Percentiles rank a stretch among this genome's conserved stretches.
Conservation (phyloP, 2,888 invertebrate genomes). For the Aleiodes alternator region DNA sequence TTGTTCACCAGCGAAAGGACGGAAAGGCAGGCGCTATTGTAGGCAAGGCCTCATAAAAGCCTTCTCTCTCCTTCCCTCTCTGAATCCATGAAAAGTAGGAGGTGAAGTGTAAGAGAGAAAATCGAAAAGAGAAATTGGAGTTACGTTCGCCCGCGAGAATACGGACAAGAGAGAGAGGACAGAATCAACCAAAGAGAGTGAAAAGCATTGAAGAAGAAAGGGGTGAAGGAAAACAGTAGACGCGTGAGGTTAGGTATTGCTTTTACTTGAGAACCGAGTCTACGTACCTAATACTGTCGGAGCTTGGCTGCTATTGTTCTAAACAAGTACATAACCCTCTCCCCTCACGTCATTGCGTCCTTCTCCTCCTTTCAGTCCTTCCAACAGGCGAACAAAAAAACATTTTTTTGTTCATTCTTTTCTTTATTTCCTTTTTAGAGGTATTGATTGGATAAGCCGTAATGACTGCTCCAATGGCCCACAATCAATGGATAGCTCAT, state of each 20-base stretch:
- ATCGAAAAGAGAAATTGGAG: constrained; percentile 14
- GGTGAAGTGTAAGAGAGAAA: background rate
- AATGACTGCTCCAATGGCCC: constrained; percentile 49
- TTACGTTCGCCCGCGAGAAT: constrained; percentile 2
- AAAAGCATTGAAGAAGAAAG: background rate
- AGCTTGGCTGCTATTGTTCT: constrained; percentile 56
- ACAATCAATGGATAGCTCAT: background rate
- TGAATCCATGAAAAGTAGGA: background rate
- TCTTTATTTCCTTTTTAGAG: background rate
- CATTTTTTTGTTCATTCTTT: constrained; percentile 19
- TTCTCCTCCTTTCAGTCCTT: constrained; percentile 31
- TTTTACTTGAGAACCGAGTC: constrained; percentile 64
- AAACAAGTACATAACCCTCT: constrained; percentile 58
- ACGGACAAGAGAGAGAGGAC: constrained; percentile 51
- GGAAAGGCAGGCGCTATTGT: constrained; percentile 73
- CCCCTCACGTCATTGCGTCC: constrained; percentile 46
- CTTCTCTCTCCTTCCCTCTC: constrained; percentile 55
- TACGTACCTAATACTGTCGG: constrained; percentile 56
- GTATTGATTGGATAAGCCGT: constrained; percentile 69
- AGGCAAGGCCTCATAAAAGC: constrained; percentile 59
- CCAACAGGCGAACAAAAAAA: constrained; percentile 25
- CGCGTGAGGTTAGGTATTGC: constrained; percentile 52
- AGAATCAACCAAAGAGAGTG: constrained; percentile 32
- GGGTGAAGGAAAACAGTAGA: constrained; percentile 45
- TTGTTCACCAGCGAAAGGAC: constrained; percentile 72